These are phyloP conservation scores for Trissolcus japonicus DNA, from an alignment of 2,888 invertebrate genomes.

Conservation along the genomic window DNA sequence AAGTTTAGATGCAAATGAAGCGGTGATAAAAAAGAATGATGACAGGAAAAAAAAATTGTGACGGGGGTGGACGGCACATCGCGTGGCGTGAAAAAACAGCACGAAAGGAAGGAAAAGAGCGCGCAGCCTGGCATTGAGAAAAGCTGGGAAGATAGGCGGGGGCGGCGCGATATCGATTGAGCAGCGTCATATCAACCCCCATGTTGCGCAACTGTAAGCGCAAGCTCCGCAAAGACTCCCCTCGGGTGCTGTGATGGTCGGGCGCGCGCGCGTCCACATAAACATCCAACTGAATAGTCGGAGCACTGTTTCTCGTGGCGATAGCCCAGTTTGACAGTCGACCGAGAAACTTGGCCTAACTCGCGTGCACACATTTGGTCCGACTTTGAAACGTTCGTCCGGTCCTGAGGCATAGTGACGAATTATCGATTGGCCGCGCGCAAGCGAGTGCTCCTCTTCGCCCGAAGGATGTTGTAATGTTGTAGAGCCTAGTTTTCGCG, in stretches of 20 bases:
- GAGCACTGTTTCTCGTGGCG: conserved; percentile 10
- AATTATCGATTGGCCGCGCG: neutral
- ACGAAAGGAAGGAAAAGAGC: conserved; percentile 2
- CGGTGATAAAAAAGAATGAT: neutral
- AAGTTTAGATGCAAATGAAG: neutral
- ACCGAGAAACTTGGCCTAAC: too few relatives aligned
- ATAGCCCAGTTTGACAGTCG: conserved; percentile 30
- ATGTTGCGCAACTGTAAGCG: conserved; percentile 6
- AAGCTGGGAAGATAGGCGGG: too few relatives aligned
- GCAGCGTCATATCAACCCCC: too few relatives aligned
- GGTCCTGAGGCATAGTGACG: neutral
- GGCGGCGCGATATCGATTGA: conserved; percentile 34
- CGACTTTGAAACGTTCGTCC: neutral
- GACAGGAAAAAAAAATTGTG: neutral
- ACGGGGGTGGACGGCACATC: neutral
- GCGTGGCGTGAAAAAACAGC: conserved; percentile 33
- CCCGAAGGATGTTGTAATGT: too few relatives aligned
- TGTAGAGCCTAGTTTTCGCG: conserved; percentile 4
- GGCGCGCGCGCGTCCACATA: neutral
- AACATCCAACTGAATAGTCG: too few relatives aligned
- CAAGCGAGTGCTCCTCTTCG: neutral
- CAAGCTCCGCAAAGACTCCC: conserved; percentile 16
- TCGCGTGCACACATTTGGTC: neutral
- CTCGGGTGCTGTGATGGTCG: neutral
- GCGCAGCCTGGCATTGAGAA: neutral